Base-by-base conservation (phyloP, 2,113 vertebrate species). In the Narcine bancroftii region DNA sequence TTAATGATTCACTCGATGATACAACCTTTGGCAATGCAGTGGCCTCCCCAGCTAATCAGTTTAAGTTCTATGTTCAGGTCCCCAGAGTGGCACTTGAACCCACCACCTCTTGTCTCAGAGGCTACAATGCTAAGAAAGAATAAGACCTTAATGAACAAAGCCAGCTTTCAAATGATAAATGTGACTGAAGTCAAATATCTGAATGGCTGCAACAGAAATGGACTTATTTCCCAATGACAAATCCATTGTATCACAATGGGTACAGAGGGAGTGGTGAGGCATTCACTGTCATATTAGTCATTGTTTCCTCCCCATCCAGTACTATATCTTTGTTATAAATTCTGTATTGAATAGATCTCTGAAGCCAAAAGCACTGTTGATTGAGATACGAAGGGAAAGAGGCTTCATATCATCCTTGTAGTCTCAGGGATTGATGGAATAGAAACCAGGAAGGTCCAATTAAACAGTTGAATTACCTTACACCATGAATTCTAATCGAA, bases 191-290 rank as follows among this genome's bases (percentile, higher is more conserved):
- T 24, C 42, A 6, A 26, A 47, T 79, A 79, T 39, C 6, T 79
- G 42, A 39, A 5, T 21, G 47, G 42, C 77, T 11, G 47, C 11
- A 24, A 13, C 45, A 50, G 77, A 50, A 7, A 19, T 79, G 42
- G 36, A 77, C 6, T 42, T n/a, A n/a, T n/a, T n/a, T n/a, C n/a
- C n/a, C n/a, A 47, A 10, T 53, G 45, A 50, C 47, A 83, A 83
- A 83, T 13, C 47, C 47, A 33, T 83, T 33, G 79, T 47, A 83
- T 83, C 79, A 53, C 26, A 83, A 83, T 83, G 79, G 79, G 45
- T 83, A 3, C 47, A 53, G 79, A 83, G 24, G 3, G 26, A 33
- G 11, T 33, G 26, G 26, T 33, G 26, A 53, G 47, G 26, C 76
- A 47, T 26, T 29, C 39, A 42, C 17, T 77, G 47, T 83, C 33